These are phyloP conservation scores for Garrulus glandarius DNA, from an alignment of 2,797 vertebrate genomes.

Conservation along the genomic window DNA sequence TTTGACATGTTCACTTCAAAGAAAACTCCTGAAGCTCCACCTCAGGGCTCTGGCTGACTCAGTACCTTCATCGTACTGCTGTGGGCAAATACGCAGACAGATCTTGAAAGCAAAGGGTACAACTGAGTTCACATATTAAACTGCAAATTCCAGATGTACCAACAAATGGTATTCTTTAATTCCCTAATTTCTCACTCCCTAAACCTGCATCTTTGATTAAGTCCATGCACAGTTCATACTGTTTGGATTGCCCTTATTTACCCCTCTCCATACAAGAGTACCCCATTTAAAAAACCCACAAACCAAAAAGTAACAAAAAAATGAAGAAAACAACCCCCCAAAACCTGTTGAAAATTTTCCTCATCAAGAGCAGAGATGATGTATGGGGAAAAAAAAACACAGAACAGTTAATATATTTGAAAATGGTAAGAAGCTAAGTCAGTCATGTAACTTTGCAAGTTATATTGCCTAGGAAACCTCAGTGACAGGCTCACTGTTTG, in stretches of 20 bases:
- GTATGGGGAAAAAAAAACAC: fast-evolving
- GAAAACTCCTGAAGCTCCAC: not conserved
- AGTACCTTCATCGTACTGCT: not conserved
- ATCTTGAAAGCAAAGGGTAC: not conserved
- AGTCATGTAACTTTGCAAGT: not conserved
- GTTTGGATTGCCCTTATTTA: not conserved
- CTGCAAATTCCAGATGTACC: not conserved
- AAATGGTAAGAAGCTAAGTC: not conserved
- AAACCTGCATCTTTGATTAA: not conserved
- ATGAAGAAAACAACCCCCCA: fast-evolving
- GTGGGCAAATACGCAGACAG: not conserved
- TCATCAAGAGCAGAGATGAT: not conserved
- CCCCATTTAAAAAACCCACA: not conserved
- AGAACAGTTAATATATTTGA: not conserved
- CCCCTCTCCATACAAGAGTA: fast-evolving
- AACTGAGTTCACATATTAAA: not conserved
- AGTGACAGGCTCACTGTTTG: not conserved
- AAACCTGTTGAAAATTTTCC: not conserved
- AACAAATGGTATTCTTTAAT: fast-evolving
- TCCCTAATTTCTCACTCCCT: not conserved
- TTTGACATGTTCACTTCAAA: conserved; percentile 3
- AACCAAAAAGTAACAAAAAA: not conserved
- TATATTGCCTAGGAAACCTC: not conserved
- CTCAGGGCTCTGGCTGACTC: not conserved
- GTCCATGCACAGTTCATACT: not conserved